A percentile compares a stretch with the other conserved stretches of the same genome.
These are phyloP conservation scores for Tragelaphus scriptus DNA, from an alignment of 2,113 vertebrate species.

Conservation along the genomic window DNA sequence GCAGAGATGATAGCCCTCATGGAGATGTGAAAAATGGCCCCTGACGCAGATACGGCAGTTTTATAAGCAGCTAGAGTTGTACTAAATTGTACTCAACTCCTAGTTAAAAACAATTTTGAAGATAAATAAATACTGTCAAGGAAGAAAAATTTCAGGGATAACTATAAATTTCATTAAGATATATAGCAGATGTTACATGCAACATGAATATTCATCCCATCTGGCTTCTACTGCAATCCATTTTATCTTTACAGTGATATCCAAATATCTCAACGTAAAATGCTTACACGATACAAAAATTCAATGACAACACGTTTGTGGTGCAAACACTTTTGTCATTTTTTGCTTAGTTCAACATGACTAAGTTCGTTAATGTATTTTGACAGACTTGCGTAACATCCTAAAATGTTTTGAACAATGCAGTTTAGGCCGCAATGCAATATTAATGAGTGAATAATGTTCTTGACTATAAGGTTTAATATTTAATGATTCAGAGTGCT, in stretches of 20 bases:
- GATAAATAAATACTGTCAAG: conserved; percentile 55
- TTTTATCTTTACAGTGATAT: conserved; percentile 16
- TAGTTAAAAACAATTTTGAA: conserved; percentile 48
- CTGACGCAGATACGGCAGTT: not conserved
- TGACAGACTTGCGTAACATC: conserved; percentile 75
- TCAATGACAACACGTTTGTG: not conserved
- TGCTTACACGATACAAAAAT: conserved; percentile 31
- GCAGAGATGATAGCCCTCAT: not conserved
- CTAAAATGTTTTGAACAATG: conserved; percentile 82
- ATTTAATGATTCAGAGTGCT: conserved; percentile 82
- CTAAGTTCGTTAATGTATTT: conserved; percentile 70
- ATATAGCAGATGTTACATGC: conserved; percentile 15
- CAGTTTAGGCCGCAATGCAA: conserved; percentile 84
- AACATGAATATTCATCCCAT: conserved; percentile 53
- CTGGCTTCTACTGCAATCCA: not conserved
- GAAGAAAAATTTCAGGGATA: conserved; percentile 13
- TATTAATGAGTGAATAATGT: conserved; percentile 89
- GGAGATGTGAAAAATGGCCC: not conserved
- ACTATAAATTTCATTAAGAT: conserved; percentile 64
- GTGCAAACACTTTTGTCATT: conserved; percentile 47
- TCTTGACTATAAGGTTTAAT: conserved; percentile 85
- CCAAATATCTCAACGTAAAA: not conserved
- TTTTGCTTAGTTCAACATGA: conserved; percentile 69
- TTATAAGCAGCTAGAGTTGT: not conserved
- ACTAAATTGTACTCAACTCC: not conserved